These are phyloP conservation scores for Drosophila paranaensis DNA, from an alignment of 2,888 invertebrate species.

Conservation along the genomic window DNA sequence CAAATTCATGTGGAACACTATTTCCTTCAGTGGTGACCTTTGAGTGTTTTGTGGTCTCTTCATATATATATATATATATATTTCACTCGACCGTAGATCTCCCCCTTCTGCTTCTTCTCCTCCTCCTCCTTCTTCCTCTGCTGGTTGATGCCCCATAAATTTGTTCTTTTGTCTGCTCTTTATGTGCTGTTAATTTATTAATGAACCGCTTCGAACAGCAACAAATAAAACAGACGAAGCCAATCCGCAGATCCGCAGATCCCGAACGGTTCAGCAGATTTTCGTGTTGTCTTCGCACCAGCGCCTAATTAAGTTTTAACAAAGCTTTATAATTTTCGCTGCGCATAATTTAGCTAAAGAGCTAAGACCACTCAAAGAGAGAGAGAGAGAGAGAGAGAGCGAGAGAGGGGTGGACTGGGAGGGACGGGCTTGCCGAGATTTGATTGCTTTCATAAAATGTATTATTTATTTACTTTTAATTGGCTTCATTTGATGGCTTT, in stretches of 20 bases:
- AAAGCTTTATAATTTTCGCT: slow-evolving; percentile 73
- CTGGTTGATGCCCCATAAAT: slow-evolving; percentile 49
- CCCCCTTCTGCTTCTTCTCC: slow-evolving; percentile 17
- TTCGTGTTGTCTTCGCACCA: slow-evolving; percentile 39
- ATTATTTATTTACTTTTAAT: slow-evolving; percentile 80
- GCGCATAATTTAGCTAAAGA: slow-evolving; percentile 62
- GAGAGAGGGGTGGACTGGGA: neutral
- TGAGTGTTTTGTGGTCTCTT: slow-evolving; percentile 3
- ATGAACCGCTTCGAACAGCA: slow-evolving; percentile 60
- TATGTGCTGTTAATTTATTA: slow-evolving; percentile 74
- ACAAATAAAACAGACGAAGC: slow-evolving; percentile 34
- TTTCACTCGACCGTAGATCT: slow-evolving; percentile 9
- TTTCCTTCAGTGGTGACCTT: slow-evolving; percentile 37
- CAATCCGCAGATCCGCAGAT: slow-evolving; percentile 44
- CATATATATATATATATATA: neutral
- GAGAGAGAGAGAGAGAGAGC: neutral
- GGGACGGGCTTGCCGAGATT: slow-evolving; percentile 26
- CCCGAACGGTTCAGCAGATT: slow-evolving; percentile 33
- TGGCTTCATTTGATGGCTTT: slow-evolving; percentile 79
- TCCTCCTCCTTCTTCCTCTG: too few species aligned
- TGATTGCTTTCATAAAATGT: slow-evolving; percentile 76
- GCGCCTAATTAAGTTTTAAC: slow-evolving; percentile 76
- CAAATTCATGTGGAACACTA: slow-evolving; percentile 43
- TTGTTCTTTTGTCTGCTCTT: slow-evolving; percentile 52
- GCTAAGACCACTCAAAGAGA: slow-evolving; percentile 1